phyloP scores from a whole-genome alignment of 2,888 invertebrate genomes.

The Eledone cirrhosa region DNA sequence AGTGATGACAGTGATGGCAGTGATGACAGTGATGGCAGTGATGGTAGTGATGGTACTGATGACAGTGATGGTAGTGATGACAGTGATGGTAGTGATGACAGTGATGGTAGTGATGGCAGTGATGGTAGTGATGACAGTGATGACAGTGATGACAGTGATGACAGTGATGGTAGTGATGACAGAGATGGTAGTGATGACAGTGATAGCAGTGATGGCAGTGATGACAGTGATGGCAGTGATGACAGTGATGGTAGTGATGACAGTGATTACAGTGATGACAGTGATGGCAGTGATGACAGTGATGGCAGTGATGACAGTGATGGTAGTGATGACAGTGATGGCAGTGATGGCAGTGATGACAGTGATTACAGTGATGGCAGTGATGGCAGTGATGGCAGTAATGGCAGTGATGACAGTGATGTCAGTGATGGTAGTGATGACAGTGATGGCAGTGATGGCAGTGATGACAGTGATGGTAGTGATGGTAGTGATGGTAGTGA shows the following conservation, averaged over 20 bases:
- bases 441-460: neutral
- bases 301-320: constrained; percentile 8
- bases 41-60: neutral
- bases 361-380: too few relatives aligned
- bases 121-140: constrained; percentile 8
- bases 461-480: constrained; percentile 4
- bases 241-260: too few relatives aligned
- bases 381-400: neutral
- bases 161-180: too few relatives aligned
- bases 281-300: neutral
- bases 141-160: constrained; percentile 1
- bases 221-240: neutral
- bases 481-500: constrained; percentile 12
- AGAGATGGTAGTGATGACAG: neutral
- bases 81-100: neutral
- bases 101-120: neutral
- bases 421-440: too few relatives aligned
- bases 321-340: constrained; percentile 4
- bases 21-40: neutral
- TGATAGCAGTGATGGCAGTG: neutral
- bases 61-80: constrained; percentile 3
- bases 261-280: too few relatives aligned
- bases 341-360: neutral
- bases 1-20: constrained; percentile 7
- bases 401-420: too few relatives aligned